Percentiles rank a stretch among this genome's conserved stretches.
Evolutionary conservation across 1,140 invertebrate genomes (phyloP).

Genomic region (Galleria mellonella): DNA sequence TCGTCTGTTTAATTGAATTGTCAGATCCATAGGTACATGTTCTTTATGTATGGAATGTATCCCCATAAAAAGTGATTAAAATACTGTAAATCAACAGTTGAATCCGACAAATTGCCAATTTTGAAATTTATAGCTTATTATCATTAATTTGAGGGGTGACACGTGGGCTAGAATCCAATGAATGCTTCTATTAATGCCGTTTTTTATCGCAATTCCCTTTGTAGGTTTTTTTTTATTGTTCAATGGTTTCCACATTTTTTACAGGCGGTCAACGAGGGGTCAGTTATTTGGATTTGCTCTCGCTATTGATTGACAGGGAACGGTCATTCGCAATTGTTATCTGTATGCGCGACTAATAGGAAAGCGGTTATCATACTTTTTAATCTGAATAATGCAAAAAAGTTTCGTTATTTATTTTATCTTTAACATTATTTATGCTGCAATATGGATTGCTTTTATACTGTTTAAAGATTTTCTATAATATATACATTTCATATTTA

Average conservation of each 20-base stretch:
- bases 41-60: too few relatives aligned
- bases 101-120: slow-evolving; percentile 17
- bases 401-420: too few relatives aligned
- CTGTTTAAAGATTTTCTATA: too few relatives aligned
- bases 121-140: slow-evolving; percentile 21
- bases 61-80: too few relatives aligned
- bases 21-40: too few relatives aligned
- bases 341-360: slow-evolving; percentile 7
- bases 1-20: too few relatives aligned
- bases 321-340: slow-evolving; percentile 55
- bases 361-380: too few relatives aligned
- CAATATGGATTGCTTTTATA: too few relatives aligned
- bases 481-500: too few relatives aligned
- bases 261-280: slow-evolving; percentile 65
- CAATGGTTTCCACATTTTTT: slow-evolving; percentile 38
- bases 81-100: slow-evolving; percentile 7
- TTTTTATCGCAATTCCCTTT: slow-evolving; percentile 42
- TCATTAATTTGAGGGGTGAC: slow-evolving; percentile 21
- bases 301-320: slow-evolving; percentile 65
- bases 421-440: too few relatives aligned
- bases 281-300: slow-evolving; percentile 47
- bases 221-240: slow-evolving; percentile 50
- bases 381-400: too few relatives aligned
- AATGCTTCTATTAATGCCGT: slow-evolving; percentile 51
- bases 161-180: slow-evolving; percentile 35